These are phyloP conservation scores for Camponotus pennsylvanicus DNA, from an alignment of 1,140 invertebrate species.

Conservation along the genomic window DNA sequence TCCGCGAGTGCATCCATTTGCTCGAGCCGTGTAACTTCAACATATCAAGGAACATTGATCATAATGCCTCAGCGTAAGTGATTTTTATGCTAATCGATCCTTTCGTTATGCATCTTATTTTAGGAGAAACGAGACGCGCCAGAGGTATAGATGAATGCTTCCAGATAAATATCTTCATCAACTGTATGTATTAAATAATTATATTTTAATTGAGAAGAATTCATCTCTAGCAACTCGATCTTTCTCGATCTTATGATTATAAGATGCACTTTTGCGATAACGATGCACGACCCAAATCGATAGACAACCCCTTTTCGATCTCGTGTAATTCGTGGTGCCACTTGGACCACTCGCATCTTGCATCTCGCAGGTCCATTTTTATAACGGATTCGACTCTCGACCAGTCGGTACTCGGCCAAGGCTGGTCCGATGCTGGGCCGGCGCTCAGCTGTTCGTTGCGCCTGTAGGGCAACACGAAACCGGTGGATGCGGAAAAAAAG, in stretches of 20 bases:
- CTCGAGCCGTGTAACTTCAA: constrained; percentile 1
- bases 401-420: constrained; percentile 76
- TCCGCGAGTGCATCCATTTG: not conserved
- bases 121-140: too few species aligned
- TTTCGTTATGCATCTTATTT: too few species aligned
- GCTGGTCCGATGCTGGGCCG: constrained; percentile 73
- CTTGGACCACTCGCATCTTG: constrained; percentile 1
- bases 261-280: not conserved
- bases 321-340: not conserved
- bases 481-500: constrained; percentile 61
- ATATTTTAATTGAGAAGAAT: not conserved
- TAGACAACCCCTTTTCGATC: not conserved
- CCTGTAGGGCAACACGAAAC: constrained; percentile 69
- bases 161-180: too few species aligned
- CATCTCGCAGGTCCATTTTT: constrained; percentile 3
- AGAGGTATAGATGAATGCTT: too few species aligned
- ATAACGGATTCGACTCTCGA: constrained; percentile 48
- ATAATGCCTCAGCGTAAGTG: not conserved
- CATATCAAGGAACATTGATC: constrained; percentile 34
- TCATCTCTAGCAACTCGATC: not conserved
- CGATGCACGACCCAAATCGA: not conserved
- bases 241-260: not conserved
- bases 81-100: too few species aligned
- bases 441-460: constrained; percentile 74
- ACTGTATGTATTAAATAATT: too few species aligned